These are phyloP conservation scores for Vipera latastei DNA, from an alignment of 2,797 vertebrate species.

Conservation along the genomic window DNA sequence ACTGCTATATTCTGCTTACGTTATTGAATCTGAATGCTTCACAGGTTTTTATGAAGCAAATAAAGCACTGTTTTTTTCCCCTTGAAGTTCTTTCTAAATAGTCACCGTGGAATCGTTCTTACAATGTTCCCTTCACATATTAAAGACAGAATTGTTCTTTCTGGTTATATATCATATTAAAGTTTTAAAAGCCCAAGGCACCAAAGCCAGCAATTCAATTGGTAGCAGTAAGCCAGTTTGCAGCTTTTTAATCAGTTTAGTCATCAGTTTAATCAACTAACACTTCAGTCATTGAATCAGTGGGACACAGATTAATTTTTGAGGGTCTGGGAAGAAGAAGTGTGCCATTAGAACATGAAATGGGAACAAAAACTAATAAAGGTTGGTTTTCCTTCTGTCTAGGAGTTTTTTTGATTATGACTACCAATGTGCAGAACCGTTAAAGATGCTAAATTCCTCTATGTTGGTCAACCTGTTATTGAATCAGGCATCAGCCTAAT, in stretches of 20 bases:
- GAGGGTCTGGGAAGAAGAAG: background rate
- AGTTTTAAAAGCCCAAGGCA: constrained; percentile 53
- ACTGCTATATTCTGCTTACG: constrained; percentile 70
- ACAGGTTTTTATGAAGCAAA: constrained; percentile 78
- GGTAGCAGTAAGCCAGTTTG: background rate
- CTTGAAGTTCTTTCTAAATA: constrained; percentile 72
- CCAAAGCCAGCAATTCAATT: constrained; percentile 32
- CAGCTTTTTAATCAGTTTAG: constrained; percentile 3
- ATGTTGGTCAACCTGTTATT: background rate
- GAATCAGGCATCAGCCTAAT: background rate
- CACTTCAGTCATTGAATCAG: background rate
- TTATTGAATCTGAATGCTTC: constrained; percentile 77
- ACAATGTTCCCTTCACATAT: constrained; percentile 67
- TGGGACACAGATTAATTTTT: background rate
- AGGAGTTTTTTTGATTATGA: background rate
- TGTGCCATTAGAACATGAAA: background rate
- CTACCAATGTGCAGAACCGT: background rate
- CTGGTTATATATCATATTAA: constrained; percentile 68
- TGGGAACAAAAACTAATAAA: constrained; percentile 16
- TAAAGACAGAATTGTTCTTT: constrained; percentile 67
- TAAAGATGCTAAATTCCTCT: background rate
- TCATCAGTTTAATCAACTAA: background rate
- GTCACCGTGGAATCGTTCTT: constrained; percentile 71
- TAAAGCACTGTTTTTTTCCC: constrained; percentile 68
- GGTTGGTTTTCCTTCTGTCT: background rate